These are phyloP conservation scores for Macrosoma leucophasiata DNA, from an alignment of 2,888 invertebrate species.

Conservation along the genomic window DNA sequence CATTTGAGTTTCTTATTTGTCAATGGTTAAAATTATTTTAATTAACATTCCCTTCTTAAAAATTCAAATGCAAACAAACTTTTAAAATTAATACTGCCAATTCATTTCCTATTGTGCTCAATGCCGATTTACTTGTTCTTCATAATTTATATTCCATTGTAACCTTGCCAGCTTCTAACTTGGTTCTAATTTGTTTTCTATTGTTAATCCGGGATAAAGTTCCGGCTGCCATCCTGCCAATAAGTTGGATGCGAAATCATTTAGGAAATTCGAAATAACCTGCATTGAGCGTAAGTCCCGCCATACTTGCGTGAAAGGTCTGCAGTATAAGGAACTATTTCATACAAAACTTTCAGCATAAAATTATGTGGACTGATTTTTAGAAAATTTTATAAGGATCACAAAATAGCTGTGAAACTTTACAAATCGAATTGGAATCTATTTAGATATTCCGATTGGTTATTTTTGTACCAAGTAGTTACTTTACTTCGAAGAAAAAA, in stretches of 20 bases:
- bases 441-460: too few species aligned
- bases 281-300: too few species aligned
- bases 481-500: too few species aligned
- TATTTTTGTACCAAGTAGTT: too few species aligned
- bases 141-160: slow-evolving; percentile 31
- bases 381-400: too few species aligned
- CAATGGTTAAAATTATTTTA: not conserved
- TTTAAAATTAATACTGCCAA: slow-evolving; percentile 6
- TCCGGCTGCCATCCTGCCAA: slow-evolving; percentile 24
- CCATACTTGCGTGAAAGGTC: too few species aligned
- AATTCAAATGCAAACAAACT: slow-evolving; percentile 1
- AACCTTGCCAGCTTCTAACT: slow-evolving; percentile 30
- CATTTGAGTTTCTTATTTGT: not conserved
- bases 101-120: slow-evolving; percentile 10
- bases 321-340: too few species aligned
- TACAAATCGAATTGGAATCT: too few species aligned
- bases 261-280: slow-evolving; percentile 4
- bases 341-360: too few species aligned
- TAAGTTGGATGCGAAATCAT: slow-evolving; percentile 23
- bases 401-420: too few species aligned
- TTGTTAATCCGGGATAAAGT: slow-evolving; percentile 28
- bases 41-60: too few species aligned
- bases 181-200: slow-evolving; percentile 32
- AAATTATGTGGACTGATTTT: too few species aligned
- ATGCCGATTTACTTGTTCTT: slow-evolving; percentile 18